Base-by-base conservation (phyloP, 2,113 vertebrate genomes). In the Cheilinus undulatus region DNA sequence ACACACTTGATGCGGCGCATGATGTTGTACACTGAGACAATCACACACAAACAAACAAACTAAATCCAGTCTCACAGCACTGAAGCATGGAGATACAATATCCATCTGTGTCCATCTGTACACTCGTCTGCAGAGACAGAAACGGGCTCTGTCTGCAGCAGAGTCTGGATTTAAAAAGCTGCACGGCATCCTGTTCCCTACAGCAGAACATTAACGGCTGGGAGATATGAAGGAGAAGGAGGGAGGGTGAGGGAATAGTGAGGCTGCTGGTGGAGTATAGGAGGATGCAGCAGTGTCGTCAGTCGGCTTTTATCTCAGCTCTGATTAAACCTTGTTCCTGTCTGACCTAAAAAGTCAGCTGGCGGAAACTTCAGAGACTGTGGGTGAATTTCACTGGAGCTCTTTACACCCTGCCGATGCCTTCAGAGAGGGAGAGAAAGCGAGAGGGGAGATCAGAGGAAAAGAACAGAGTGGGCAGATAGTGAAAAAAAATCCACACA, bases 331-430 rank as follows among this genome's bases (percentile, higher is more conserved):
- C 81, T 69, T 67, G 84, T 85, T 85, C 85, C 76, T 78, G 77
- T 81, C 82, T 92, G 89, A 92, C 87, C 91, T 90, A 87, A 88
- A 92, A 90, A 91, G 83, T 92, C 86, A 91, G 88, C 80, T 83
- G 83, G 77, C 60, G 80, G 81, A 90, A 90, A 89, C 88, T 86
- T 88, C 83, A 86, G 84, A 91, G 79, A 69, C 78, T 57, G 78
- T 72, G 66, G 78, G 76, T 79, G 80, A 87, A 69, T 86, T 84
- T 87, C 69, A 60, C 61, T 38, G 38, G 71, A 69, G 80, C 70
- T 86, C 75, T 73, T 82, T 66, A 52, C 68, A 74, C 70, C 69
- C 69, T 66, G 70, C 56, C 68, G 1, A 58, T 69, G 69, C 75
- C 76, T 69, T 75, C 60, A 69, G 73, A 70, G 66, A 69, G 69